Evolutionary conservation across 2,113 vertebrate genomes (phyloP), one percentile per base, ranked within the genome.

Genomic region (Etheostoma cragini): DNA sequence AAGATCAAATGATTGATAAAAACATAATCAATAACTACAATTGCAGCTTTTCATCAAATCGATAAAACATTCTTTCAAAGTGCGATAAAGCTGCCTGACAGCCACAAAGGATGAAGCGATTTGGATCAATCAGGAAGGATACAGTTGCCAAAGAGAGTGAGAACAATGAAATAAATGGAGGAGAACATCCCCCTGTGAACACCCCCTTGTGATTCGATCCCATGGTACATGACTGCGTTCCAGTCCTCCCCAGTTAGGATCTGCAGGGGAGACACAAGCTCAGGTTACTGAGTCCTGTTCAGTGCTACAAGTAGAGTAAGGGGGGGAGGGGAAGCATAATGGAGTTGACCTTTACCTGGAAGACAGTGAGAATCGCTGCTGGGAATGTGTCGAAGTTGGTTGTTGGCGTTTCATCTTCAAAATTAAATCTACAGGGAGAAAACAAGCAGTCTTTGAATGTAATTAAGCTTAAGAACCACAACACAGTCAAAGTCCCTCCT

Each of bases 361-460:
- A 99, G 49, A 99, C 98, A 0, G 98, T 99, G 81, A 99, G 96
- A 83, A 99, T 99, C 54, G 98, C 98, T 0, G 98, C 98, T 7
- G 98, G 98, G 82, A 99, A 99, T 1, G 97, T 99, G 86, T 99
- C 98, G 0, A 99, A 99, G 92, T 99, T 98, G 3, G 98, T 99
- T 2, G 97, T 98, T 2, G 97, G 97, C 1, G 98, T 98, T 95
- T 98, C 97, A 0, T 98, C 96, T 54, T 96, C 92, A 92, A 99
- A 99, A 93, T 98, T 98, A 94, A 99, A 99, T 90, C 98, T 99
- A 81, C n/a, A 57, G 53, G 46, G 88, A 72, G 78, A 60, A 85
- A 82, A 79, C 15, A 26, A 63, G 81, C 58, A 69, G 45, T 72
- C 15, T 78, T 63, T 47, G 50, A 60, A 61, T 47, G 58, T 64